Evolutionary conservation across 2,888 invertebrate genomes (phyloP), one percentile per base, ranked within the genome.

Genomic region (Germaria angustata): DNA sequence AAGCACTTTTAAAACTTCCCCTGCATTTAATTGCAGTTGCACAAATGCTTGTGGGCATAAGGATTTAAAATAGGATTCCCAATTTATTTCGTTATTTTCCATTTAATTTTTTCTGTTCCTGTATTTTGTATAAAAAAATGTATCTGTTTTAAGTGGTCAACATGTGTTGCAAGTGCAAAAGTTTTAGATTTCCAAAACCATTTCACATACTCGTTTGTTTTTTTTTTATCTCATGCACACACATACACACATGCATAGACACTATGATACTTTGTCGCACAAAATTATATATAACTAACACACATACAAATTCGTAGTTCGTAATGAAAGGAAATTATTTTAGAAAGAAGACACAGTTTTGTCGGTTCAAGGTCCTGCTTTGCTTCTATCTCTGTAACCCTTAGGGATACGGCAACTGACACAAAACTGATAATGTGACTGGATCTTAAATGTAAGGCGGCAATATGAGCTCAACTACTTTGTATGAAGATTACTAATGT

Each of bases 91-190:
- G 49, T 75, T 66, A 39, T 65, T 17, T 65, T 41, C 11, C 9
- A 17, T 28, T 24, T 22, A 44, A 13, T 13, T 39, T 32, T 59
- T 51, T 32, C 11, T 15, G 22, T 41, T 51, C 15, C 15, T 34
- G 28, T 34, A 44, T 20, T 63, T 73, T 63, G 41, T 36, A 22
- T 55, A 65, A 34, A 20, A 17, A 34, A 24, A 15, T 75, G 51
- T 28, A 51, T 32, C 28, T 34, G 51, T 61, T 66, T 22, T 77
- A 28, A 66, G 81, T 72, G 81, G 77, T 55, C 68, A 81, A 55
- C 51, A 32, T 66, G 77, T 72, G 72, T 77, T 77, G 68, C 81
- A 63, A 77, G 77, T 81, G 65, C 39, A 55, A 77, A 71, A 28
- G 28, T 28, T 68, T 72, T 68, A 72, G 61, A 32, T 68, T 59